Evolutionary conservation across 2,113 vertebrate species (phyloP).

Genomic region (Microtus montanus): DNA sequence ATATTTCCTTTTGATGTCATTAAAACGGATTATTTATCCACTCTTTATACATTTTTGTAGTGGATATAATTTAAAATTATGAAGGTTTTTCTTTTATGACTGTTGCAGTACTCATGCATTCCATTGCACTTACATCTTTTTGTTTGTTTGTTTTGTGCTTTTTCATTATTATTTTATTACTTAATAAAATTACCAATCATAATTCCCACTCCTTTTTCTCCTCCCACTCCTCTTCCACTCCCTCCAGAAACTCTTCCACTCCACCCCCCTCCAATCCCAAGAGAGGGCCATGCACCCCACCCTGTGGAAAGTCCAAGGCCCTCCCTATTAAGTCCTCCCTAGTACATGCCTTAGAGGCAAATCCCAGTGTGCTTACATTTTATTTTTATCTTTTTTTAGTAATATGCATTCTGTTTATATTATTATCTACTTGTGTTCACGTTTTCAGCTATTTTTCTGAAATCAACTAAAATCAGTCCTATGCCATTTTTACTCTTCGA

Average conservation of each 20-base stretch:
- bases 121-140: neutral
- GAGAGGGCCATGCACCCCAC: too few relatives aligned
- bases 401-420: neutral
- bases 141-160: neutral
- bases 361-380: neutral
- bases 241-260: too few relatives aligned
- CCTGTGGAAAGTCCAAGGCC: too few relatives aligned
- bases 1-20: neutral
- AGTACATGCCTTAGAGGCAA: too few relatives aligned
- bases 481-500: neutral
- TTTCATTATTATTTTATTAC: neutral
- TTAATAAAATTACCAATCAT: too few relatives aligned
- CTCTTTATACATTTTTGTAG: neutral
- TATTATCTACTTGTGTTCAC: neutral
- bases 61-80: neutral
- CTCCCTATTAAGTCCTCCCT: too few relatives aligned
- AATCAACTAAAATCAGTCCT: neutral
- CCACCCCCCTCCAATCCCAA: too few relatives aligned
- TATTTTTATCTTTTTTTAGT: neutral
- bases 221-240: too few relatives aligned
- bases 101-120: too few relatives aligned
- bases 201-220: too few relatives aligned
- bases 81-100: neutral
- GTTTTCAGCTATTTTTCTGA: neutral
- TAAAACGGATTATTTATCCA: neutral